Base-by-base conservation (phyloP, 2,797 vertebrate species). In the Vespertilio murinus region DNA sequence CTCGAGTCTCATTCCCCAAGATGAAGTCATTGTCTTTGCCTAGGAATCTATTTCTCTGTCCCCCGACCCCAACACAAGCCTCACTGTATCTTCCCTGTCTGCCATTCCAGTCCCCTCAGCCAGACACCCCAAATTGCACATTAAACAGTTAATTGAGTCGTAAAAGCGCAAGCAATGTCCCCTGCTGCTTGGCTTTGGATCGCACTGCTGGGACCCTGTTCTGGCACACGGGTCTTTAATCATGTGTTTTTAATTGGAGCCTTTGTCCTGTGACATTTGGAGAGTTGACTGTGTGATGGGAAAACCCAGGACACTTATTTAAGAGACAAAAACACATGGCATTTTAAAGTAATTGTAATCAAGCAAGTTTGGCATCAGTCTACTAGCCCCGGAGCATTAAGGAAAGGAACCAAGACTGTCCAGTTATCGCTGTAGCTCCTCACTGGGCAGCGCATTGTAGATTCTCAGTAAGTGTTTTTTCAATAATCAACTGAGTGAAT, bases 221-320 rank as follows among this genome's bases (percentile, higher is more conserved):
- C 80, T 38, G 54, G 33, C 61, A 74, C 3, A 4, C 3, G 11
- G 52, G 1, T 79, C 65, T 87, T 90, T 75, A 92, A 30, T 89
- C 20, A 8, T 80, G n/a, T 88, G 64, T 52, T 93, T 95, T 95
- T 86, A 78, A 70, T 35, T 73, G 80, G 80, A 52, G 28, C 13
- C 9, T 88, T 94, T 87, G 28, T 89, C 40, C 74, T 64, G 22
- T 88, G 88, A 87, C 52, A 91, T 93, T 84, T 92, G 52, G 65
- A 90, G 33, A 95, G 35, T 67, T 20, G 61, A 70, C 91, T 90
- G 61, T 52, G 16, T 47, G 16, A 79, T 81, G 23, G 28, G 30
- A 74, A 91, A 86, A 61, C 40, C 28, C 73, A 93, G 38, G 14
- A 52, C 18, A 85, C 28, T 86, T 88, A 40, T 92, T 45, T 70